Base-by-base conservation (phyloP, 2,888 invertebrate species). In the Zaprionus lineosus region DNA sequence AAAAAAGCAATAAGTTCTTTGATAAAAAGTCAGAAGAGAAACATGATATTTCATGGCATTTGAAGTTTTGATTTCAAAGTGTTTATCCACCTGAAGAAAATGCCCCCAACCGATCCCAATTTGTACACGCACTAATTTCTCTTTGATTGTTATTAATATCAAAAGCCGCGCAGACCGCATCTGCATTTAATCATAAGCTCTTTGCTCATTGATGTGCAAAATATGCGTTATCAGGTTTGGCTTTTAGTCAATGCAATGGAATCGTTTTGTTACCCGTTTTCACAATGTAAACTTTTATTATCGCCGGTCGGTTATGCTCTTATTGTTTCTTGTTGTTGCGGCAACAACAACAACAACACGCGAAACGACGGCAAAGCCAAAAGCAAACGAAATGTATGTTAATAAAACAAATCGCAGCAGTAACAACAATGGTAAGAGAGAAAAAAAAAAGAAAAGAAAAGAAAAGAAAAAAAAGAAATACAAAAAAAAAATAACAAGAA, bases 241-340 rank as follows among this genome's bases (percentile, higher is more conserved):
- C 24, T 34, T 24, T 7, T 24, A 24, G 2, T 24, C 24, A 34
- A 39, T 14, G 39, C 64, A 18, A 15, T 21, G 44, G 33, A 69
- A 55, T 1, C 50, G 31, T 34, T 64, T 36, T 40, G 43, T 28
- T 33, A 47, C 37, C 34, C 34, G 46, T 46, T 61, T 69, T 63
- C 46, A 66, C 71, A 58, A 44, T 58, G 37, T 46, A 14, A 11
- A 14, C 28, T 31, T 31, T 24, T 28, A 39, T 48, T 48, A 50
- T 33, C 31, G 14, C 34, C 21, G 33, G 14, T 33, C 29, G 41
- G 66, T 56, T 57, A 43, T 66, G 67, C 44, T 59, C 44, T 37
- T 51, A 57, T 74, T 68, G 48, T 74, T 70, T 52, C 70, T 57
- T 46, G 11, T 18, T 52, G 73, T 34, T 11, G 28, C 29, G 14